phyloP scores from a whole-genome alignment of 2,113 vertebrate species.

The Mohoua ochrocephala region DNA sequence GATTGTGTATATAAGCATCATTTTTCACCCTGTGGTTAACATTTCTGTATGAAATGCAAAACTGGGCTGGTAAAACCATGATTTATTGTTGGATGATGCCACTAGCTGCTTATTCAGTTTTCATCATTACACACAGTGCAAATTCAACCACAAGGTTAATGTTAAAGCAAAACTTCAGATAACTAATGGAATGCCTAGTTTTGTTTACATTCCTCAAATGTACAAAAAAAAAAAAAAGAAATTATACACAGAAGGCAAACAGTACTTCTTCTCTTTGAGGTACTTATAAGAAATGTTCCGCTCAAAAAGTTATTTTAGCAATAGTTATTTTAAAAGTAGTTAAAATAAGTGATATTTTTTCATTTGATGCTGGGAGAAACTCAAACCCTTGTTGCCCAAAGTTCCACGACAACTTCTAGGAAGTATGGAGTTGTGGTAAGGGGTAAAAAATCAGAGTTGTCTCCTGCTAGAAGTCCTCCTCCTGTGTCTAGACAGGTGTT shows the following conservation, averaged over 20 bases:
- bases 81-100: neutral
- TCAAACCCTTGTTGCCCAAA: fast-evolving
- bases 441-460: neutral
- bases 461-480: neutral
- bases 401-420: neutral
- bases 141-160: neutral
- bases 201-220: neutral
- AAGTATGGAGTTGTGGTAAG: neutral
- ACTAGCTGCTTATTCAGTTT: neutral
- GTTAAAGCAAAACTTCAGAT: neutral
- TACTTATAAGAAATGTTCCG: neutral
- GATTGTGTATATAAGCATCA: neutral
- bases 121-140: neutral
- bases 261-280: neutral
- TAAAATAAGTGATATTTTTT: neutral
- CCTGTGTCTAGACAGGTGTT: fast-evolving
- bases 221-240: neutral
- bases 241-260: neutral
- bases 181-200: neutral
- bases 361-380: neutral
- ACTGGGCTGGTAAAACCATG: neutral
- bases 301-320: neutral
- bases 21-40: neutral
- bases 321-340: neutral
- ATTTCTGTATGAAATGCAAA: neutral